Conservation (phyloP, 2,797 vertebrate genomes). For the Lepilemur ruficaudatus region DNA sequence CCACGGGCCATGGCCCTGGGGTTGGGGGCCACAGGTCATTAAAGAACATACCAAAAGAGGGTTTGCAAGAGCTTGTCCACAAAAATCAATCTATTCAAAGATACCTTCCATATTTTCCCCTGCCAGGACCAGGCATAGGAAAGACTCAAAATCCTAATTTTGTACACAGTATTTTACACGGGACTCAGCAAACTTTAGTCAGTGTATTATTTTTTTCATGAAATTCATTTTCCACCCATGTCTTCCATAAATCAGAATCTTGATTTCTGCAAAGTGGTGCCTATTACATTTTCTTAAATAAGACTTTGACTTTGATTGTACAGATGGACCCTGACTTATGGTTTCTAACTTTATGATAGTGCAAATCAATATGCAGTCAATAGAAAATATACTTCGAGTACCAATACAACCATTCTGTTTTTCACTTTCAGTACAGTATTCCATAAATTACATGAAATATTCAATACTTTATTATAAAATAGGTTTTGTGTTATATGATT, state of each 20-base stretch:
- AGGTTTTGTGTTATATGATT: not conserved
- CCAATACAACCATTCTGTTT: not conserved
- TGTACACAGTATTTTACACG: not conserved
- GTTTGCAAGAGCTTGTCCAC: not conserved
- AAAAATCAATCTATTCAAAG: not conserved
- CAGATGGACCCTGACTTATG: not conserved
- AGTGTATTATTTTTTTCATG: not conserved
- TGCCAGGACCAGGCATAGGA: not conserved
- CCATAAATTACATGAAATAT: not conserved
- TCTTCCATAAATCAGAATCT: slow-evolving; percentile 6
- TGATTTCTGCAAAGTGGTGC: not conserved
- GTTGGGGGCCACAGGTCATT: not conserved
- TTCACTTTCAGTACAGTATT: not conserved
- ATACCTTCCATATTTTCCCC: not conserved
- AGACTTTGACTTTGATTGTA: not conserved
- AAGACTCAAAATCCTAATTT: not conserved
- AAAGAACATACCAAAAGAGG: not conserved
- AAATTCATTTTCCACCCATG: not conserved
- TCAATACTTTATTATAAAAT: not conserved
- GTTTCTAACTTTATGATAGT: not conserved
- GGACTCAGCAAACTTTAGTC: not conserved
- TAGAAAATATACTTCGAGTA: not conserved
- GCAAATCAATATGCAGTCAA: not conserved
- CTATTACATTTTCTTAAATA: slow-evolving; percentile 28
- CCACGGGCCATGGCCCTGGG: too few relatives aligned